phyloP scores from a whole-genome alignment of 2,797 vertebrate species.

The Hyperoplus immaculatus region DNA sequence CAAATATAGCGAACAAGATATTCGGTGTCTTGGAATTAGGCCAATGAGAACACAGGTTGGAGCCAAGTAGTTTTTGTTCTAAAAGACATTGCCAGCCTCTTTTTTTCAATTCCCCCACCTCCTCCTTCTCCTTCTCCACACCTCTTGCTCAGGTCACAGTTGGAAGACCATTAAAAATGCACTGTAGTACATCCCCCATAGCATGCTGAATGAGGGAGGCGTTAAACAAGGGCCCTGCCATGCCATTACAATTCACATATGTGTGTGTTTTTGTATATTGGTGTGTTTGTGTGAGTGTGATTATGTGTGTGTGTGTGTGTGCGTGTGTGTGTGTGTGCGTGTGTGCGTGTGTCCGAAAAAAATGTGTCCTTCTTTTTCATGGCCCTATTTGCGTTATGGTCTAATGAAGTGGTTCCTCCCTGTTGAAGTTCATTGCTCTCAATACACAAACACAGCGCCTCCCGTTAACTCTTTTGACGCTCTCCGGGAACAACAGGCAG shows the following conservation, averaged over 20 bases:
- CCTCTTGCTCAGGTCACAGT: constrained; percentile 73
- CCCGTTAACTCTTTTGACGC: constrained; percentile 55
- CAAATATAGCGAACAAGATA: constrained; percentile 5
- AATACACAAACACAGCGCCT: constrained; percentile 49
- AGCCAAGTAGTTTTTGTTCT: constrained; percentile 42
- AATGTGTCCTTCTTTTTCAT: constrained; percentile 20
- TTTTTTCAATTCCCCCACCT: constrained; percentile 35
- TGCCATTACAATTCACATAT: constrained; percentile 66
- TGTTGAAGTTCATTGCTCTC: constrained; percentile 40
- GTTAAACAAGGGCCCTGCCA: constrained; percentile 59
- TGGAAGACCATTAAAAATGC: constrained; percentile 70
- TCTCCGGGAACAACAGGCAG: constrained; percentile 76
- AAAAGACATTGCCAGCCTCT: constrained; percentile 24
- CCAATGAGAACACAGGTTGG: constrained; percentile 30
- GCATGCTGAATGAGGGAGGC: constrained; percentile 53
- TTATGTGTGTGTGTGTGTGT: constrained; percentile 3
- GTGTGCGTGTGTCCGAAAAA: constrained; percentile 22
- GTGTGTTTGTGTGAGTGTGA: constrained; percentile 17
- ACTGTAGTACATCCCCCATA: constrained; percentile 44
- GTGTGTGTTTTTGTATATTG: constrained; percentile 52
- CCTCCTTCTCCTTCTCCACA: constrained; percentile 40
- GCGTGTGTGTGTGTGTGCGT: constrained; percentile 28
- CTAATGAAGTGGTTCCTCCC: constrained; percentile 49
- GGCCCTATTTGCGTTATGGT: constrained; percentile 35
- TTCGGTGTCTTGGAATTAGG: constrained; percentile 30